These are phyloP conservation scores for Zapornia atra DNA, from an alignment of 2,113 vertebrate genomes.

Conservation along the genomic window DNA sequence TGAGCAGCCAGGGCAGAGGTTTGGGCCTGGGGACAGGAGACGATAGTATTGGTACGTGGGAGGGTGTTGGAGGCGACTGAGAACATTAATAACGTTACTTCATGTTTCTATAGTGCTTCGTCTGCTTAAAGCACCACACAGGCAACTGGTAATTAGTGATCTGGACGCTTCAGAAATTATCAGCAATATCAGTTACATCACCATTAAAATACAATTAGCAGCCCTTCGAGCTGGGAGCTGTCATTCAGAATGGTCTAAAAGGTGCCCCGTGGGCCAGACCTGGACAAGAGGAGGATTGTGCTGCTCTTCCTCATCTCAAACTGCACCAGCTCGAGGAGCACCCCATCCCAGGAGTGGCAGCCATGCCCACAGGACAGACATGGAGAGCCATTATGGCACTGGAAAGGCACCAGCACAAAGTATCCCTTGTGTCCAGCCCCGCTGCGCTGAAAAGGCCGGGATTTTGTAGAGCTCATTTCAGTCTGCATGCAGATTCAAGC, in stretches of 20 bases:
- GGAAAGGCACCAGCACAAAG: not conserved
- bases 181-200: not conserved
- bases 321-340: not conserved
- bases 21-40: not conserved
- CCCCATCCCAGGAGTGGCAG: not conserved
- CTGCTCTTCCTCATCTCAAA: not conserved
- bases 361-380: not conserved
- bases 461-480: not conserved
- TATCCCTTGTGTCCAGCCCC: not conserved
- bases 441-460: not conserved
- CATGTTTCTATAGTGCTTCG: not conserved
- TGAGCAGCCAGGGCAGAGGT: not conserved
- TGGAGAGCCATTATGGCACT: not conserved
- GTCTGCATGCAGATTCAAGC: not conserved
- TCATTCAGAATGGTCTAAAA: not conserved
- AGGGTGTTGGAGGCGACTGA: not conserved
- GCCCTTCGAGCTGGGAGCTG: not conserved
- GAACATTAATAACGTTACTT: not conserved
- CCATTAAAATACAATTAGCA: slow-evolving; percentile 15
- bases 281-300: not conserved
- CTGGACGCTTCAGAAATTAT: not conserved
- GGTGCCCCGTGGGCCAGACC: not conserved
- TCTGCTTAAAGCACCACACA: not conserved
- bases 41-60: not conserved
- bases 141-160: not conserved